Base-by-base conservation (phyloP, 2,888 invertebrate species). In the Pollenia angustigena region DNA sequence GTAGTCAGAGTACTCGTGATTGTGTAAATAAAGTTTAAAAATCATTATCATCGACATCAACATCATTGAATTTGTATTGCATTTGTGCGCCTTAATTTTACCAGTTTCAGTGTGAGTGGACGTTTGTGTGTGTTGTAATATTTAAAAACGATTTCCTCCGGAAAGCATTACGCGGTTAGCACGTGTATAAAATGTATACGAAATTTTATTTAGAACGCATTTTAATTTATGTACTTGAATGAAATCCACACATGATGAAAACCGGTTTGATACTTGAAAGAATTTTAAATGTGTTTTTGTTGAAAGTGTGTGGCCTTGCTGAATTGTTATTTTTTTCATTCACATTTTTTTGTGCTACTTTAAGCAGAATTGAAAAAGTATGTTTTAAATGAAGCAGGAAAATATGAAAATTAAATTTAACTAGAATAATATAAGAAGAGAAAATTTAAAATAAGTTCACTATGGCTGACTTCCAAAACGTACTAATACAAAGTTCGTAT, bases 111-210 rank as follows among this genome's bases (percentile, higher is more conserved):
- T 40, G 16, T 60, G 12, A 32, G 10, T 44, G 14, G 50, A 11
- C 18, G 16, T 9, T 46, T 23, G 46, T 32, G 23, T 12, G 66
- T 52, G 40, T 50, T 40, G 42, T 42, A 50, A 9, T 50, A 74
- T 62, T 81, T 80, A 54, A 71, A 87, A 83, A 50, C 71, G 60
- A 87, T 83, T 83, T 87, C 86, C 86, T 72, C 16, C 76, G 83
- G 83, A 87, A 80, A 83, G 83, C 80, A 76, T 72, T 82, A 32
- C 64, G 50, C 64, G 64, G 62, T 71, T 81, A 64, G 64, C 52
- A 81, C 71, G 80, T 72, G 44, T 46, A 69, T 23, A 64, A 58
- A 48, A 32, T 58, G 50, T 60, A 18, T n/a, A 48, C 42, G 10
- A 50, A 50, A 69, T 40, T 58, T 58, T 58, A 58, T 58, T 58